Percentiles rank a stretch among this genome's conserved stretches.
Conservation (phyloP, 1,140 invertebrate genomes). For the Papilio aristodemus region DNA sequence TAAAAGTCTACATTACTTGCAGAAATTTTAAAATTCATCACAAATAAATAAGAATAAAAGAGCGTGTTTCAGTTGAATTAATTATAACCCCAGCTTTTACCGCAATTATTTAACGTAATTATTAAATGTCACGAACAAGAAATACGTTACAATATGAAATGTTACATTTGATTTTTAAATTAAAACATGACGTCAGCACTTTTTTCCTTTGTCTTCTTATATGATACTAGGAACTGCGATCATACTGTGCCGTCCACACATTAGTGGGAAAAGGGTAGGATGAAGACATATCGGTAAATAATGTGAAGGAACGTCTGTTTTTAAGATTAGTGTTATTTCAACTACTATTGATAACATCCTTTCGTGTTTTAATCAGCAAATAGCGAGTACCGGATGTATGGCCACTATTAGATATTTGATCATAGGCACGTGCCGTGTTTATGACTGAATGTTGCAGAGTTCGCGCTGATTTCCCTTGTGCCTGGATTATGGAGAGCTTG, state of each 20-base stretch:
- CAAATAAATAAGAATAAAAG: not conserved
- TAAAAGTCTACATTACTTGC: not conserved
- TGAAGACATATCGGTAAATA: too few species aligned
- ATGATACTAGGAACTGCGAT: too few species aligned
- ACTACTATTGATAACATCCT: not conserved
- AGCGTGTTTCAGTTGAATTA: constrained; percentile 6
- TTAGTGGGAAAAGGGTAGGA: too few species aligned
- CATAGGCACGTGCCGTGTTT: constrained; percentile 10
- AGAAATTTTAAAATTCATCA: not conserved
- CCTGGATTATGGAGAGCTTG: constrained; percentile 7
- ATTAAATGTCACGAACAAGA: not conserved
- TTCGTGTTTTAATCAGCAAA: not conserved
- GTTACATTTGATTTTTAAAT: not conserved
- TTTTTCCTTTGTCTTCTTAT: too few species aligned
- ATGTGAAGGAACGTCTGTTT: not conserved
- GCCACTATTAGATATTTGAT: not conserved
- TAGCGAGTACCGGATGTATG: not conserved
- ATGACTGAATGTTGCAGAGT: not conserved
- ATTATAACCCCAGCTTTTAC: not conserved
- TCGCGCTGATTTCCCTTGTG: constrained; percentile 1
- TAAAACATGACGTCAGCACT: too few species aligned
- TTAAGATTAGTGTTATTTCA: not conserved
- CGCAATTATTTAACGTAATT: not conserved
- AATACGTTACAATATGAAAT: not conserved
- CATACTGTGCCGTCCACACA: too few species aligned